Conservation (phyloP, 2,113 vertebrate genomes). For the Thermophis baileyi region DNA sequence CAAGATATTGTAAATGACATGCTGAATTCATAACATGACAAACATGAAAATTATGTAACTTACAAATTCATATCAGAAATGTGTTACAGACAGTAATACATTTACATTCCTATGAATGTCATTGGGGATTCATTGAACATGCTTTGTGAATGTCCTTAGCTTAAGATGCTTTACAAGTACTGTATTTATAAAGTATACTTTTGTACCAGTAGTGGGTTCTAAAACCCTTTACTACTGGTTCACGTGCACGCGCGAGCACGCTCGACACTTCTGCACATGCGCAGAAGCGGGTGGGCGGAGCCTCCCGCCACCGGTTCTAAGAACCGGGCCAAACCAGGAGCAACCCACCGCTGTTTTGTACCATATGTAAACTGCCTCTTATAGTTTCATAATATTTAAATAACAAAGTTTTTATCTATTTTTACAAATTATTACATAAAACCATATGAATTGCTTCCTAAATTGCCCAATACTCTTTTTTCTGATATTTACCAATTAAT, state of each 20-base stretch:
- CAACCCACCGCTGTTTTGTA: too few relatives aligned
- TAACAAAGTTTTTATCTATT: not conserved
- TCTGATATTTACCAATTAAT: not conserved
- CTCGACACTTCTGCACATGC: too few relatives aligned
- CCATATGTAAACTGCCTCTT: not conserved
- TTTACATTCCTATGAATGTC: not conserved
- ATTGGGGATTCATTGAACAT: not conserved
- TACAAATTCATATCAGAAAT: not conserved
- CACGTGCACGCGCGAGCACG: too few relatives aligned
- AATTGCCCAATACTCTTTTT: not conserved
- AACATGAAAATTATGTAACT: not conserved
- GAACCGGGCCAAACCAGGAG: too few relatives aligned
- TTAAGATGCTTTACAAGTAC: not conserved
- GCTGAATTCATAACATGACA: not conserved
- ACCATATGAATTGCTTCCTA: not conserved
- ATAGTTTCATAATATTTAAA: not conserved
- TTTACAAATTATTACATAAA: not conserved
- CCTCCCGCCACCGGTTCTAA: too few relatives aligned
- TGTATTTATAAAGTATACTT: not conserved
- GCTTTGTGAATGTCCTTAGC: not conserved
- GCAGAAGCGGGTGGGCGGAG: too few relatives aligned
- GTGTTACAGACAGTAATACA: not conserved
- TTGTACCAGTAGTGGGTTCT: too few relatives aligned
- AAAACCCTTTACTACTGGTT: too few relatives aligned
- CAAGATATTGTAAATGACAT: not conserved